Evolutionary conservation across 2,888 invertebrate species (phyloP), one percentile per base, ranked within the genome.

Genomic region (Caenorhabditis angaria): DNA sequence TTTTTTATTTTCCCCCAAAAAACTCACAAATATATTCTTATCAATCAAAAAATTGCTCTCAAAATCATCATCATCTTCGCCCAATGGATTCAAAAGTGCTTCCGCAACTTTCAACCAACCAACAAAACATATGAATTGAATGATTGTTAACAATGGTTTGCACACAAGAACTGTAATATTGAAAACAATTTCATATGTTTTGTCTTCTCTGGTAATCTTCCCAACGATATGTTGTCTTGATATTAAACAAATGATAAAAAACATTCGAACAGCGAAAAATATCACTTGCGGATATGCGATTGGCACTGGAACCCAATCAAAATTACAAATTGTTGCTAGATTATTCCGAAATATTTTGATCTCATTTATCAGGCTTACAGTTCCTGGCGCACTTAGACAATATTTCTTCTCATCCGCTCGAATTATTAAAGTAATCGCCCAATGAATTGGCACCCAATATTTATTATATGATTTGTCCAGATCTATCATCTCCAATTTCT

Each of bases 11-110:
- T 53, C 5, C 25, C 4, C 25, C 27, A 4, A 27, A 53, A 28
- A 22, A 8, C 56, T 27, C 50, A 78, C 78, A 48, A 64, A 70
- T 12, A 82, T 82, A 58, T 82, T 82, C 58, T 80, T 82, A 63
- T 82, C 82, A 25, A 82, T 82, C 12, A 82, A 69, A 56, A 74
- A 76, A 59, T 82, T 80, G 35, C 76, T 73, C 57, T 85, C 85
- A 48, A 85, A 77, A 58, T 85, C 85, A 59, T 85, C 85, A 61
- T 85, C 85, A 62, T 85, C 85, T 57, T 85, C 84, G 14, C 85
- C 85, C 18, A 85, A 61, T 1, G 85, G 84, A 65, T 86, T 86
- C 24, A 85, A 69, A 48, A 85, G 67, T 10, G 83, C 84, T 62
- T 85, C 85, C 1, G 85, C 85, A 3, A 58, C 79, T 59, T 75